phyloP scores from a whole-genome alignment of 2,797 vertebrate genomes.

The Oreochromis mossambicus region DNA sequence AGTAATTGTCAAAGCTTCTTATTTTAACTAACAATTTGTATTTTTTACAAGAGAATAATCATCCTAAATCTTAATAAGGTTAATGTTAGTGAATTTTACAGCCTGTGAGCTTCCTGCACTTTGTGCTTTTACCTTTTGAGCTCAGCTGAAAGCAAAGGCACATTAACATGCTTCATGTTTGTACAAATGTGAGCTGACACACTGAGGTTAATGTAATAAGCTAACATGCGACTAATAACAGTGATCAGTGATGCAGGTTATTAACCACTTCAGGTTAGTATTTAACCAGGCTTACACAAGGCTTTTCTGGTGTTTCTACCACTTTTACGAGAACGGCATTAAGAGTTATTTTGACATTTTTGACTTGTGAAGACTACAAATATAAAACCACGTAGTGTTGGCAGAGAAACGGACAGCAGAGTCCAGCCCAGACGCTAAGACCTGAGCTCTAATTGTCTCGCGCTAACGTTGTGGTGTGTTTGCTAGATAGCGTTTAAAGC shows the following conservation, averaged over 20 bases:
- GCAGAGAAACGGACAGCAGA: neutral
- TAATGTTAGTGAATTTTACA: rapidly evolving
- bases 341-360: neutral
- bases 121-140: neutral
- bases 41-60: neutral
- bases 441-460: neutral
- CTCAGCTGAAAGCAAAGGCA: neutral
- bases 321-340: rapidly evolving
- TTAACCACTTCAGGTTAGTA: neutral
- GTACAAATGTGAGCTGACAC: neutral
- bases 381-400: rapidly evolving
- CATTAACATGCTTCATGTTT: neutral
- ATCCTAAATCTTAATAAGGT: neutral
- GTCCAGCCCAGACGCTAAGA: rapidly evolving
- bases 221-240: rapidly evolving
- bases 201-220: neutral
- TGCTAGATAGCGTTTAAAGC: rapidly evolving
- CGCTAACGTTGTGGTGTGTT: rapidly evolving
- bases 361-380: neutral
- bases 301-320: neutral
- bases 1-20: neutral
- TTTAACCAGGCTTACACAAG: neutral
- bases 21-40: neutral
- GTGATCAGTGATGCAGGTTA: neutral
- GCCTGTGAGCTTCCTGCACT: rapidly evolving